phyloP scores from a whole-genome alignment of 2,888 invertebrate species.

The Belgica antarctica region DNA sequence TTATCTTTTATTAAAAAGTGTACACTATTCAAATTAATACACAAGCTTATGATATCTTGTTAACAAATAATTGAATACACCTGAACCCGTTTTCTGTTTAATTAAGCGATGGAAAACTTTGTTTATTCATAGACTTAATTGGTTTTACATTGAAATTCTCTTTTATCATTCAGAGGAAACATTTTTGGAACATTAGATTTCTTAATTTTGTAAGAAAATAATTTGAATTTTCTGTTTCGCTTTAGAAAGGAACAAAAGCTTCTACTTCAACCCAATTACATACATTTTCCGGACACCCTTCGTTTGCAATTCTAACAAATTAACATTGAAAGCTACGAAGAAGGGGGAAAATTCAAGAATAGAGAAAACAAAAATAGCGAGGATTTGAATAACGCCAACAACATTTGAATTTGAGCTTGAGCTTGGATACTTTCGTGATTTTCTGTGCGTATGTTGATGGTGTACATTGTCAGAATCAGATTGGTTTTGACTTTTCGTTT shows the following conservation, averaged over 20 bases:
- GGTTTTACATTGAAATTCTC: background rate
- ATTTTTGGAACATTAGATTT: background rate
- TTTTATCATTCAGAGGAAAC: background rate
- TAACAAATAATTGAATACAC: too few species aligned
- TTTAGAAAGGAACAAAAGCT: background rate
- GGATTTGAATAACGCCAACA: conserved; percentile 42
- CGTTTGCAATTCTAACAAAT: conserved; percentile 34
- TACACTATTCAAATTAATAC: too few species aligned
- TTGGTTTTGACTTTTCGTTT: conserved; percentile 20
- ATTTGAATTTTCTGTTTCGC: background rate
- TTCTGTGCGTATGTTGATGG: conserved; percentile 41
- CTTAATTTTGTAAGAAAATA: conserved; percentile 16
- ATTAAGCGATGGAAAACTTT: conserved; percentile 24
- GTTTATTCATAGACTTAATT: conserved; percentile 21
- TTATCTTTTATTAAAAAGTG: too few species aligned
- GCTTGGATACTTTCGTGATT: background rate
- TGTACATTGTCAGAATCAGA: conserved; percentile 39
- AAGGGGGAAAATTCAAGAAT: background rate
- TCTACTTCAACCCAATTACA: background rate
- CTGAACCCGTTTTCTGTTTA: background rate
- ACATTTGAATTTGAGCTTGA: background rate
- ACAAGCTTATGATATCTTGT: too few species aligned
- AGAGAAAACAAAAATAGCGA: conserved; percentile 18
- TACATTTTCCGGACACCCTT: conserved; percentile 9
- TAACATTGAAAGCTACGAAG: conserved; percentile 33